Base-by-base conservation (phyloP, 2,113 vertebrate genomes). In the Aegotheles bennettii region DNA sequence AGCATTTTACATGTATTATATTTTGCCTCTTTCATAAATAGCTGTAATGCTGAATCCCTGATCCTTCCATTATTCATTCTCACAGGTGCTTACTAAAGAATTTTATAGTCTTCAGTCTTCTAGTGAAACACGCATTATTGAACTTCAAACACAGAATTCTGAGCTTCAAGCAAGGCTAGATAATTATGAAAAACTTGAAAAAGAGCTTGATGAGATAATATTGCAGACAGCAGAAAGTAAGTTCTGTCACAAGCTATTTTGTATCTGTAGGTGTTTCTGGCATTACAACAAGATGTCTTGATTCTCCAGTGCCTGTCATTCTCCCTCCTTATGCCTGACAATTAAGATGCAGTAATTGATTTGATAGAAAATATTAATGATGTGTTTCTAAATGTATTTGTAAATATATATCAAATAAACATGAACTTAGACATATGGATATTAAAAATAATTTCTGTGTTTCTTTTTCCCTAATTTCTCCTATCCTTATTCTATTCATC, bases 211-310 rank as follows among this genome's bases (percentile, higher is more conserved):
- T 90, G 98, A 99, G 81, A 98, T 99, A 96, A 99, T 99, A 97
- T 97, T 99, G 98, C 99, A 99, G 95, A 98, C 99, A 40, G 99
- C 99, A 68, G 99, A 99, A 97, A 98, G 99, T 99, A 98, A 98
- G 98, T 98, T 68, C 38, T 81, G n/a, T 60, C 54, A 73, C 20
- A 50, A 71, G 28, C 73, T n/a, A 11, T 17, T 15, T 31, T 83
- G 16, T 75, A 60, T 74, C 77, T 87, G 80, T 70, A 86, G 90
- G 31, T 61, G 74, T 26, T 90, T 75, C 64, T 69, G 74, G 31
- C 68, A 63, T 83, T 77, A 63, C 42, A 16, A 35, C 77, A 95
- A 74, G 70, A 38, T n/a, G 38, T 40, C 11, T 78, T 80, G 68
- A 91, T 97, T 91, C 67, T 95, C 16, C 51, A 47, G 20, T 70